A percentile compares a stretch with the other conserved stretches of the same genome.
phyloP scores from a whole-genome alignment of 2,797 vertebrate genomes.

The Leucoraja ocellata region DNA sequence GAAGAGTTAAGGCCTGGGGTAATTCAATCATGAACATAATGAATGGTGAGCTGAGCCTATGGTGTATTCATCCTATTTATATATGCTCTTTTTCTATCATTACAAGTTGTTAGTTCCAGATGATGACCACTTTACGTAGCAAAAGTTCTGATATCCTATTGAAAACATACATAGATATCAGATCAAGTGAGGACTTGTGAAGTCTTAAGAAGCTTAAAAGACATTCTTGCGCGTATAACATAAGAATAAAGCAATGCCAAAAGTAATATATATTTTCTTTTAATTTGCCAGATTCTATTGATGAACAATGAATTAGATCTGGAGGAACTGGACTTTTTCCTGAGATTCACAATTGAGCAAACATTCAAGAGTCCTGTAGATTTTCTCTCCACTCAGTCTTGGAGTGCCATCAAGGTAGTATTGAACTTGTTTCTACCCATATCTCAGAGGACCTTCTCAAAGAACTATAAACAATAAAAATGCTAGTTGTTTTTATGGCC shows the following conservation, averaged over 20 bases:
- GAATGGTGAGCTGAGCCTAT: too few relatives aligned
- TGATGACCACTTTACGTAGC: too few relatives aligned
- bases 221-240: too few relatives aligned
- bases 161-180: background rate
- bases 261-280: background rate
- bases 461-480: background rate
- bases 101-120: too few relatives aligned
- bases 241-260: background rate
- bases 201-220: background rate
- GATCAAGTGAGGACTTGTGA: background rate
- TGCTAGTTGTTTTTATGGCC: too few relatives aligned
- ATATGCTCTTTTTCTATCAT: too few relatives aligned
- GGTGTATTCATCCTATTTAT: too few relatives aligned
- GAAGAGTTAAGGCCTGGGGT: too few relatives aligned
- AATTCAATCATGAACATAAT: too few relatives aligned
- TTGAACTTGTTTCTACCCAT: background rate
- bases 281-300: slow-evolving; percentile 63
- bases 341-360: slow-evolving; percentile 64
- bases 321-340: slow-evolving; percentile 69
- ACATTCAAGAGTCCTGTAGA: slow-evolving; percentile 62
- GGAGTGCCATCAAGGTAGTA: slow-evolving; percentile 69
- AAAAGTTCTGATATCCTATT: background rate
- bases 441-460: too few relatives aligned
- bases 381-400: slow-evolving; percentile 67
- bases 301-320: slow-evolving; percentile 61